A percentile compares a stretch with the other conserved stretches of the same genome.
phyloP scores from a whole-genome alignment of 2,888 invertebrate genomes.

The Cheilosia impressa region DNA sequence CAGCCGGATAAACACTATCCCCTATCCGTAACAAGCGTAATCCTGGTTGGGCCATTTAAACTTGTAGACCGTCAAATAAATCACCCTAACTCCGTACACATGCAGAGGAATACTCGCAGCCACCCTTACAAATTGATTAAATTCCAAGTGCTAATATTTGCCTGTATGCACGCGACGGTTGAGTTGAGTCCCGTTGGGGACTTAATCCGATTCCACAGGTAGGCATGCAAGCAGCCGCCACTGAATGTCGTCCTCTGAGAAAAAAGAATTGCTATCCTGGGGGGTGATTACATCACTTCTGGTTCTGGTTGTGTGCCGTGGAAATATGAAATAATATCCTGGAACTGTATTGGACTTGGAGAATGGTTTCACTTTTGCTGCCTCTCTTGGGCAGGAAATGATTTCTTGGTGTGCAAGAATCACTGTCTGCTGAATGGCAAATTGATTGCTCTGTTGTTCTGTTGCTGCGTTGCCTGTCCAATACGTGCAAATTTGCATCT shows the following conservation, averaged over 20 bases:
- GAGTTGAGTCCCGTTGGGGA: constrained; percentile 2
- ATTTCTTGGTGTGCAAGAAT: constrained; percentile 10
- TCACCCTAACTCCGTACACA: neutral
- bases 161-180: neutral
- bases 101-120: neutral
- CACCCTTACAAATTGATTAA: constrained; percentile 35
- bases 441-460: constrained; percentile 37
- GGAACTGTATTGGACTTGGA: constrained; percentile 6
- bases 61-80: neutral
- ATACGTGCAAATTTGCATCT: constrained; percentile 25
- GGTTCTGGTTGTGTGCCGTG: neutral
- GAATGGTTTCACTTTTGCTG: neutral
- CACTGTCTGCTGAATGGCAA: constrained; percentile 41
- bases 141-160: constrained; percentile 36
- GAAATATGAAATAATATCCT: constrained; percentile 39
- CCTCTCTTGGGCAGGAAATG: constrained; percentile 18
- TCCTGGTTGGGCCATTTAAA: constrained; percentile 17
- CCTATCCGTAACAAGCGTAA: constrained; percentile 15
- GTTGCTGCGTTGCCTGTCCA: constrained; percentile 25
- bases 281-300: constrained; percentile 9
- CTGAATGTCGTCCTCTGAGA: neutral
- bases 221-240: constrained; percentile 13
- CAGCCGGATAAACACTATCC: neutral
- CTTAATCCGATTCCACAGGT: constrained; percentile 14
- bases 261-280: neutral